These are phyloP conservation scores for Agrochola circellaris DNA, from an alignment of 2,888 invertebrate species.

Conservation along the genomic window DNA sequence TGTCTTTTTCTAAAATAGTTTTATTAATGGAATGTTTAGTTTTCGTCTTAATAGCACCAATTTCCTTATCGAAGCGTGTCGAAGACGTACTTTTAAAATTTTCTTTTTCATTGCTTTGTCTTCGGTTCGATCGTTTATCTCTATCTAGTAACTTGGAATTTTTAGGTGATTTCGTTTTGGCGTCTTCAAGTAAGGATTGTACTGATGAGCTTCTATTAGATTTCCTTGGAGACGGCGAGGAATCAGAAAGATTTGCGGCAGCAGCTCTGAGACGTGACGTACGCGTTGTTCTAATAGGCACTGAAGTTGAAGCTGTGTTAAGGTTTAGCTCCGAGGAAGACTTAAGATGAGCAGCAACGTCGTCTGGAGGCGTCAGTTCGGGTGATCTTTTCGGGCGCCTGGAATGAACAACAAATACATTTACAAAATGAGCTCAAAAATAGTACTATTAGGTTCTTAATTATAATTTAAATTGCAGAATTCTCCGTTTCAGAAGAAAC, in stretches of 20 bases:
- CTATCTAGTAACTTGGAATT: conserved; percentile 85
- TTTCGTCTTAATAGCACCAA: conserved; percentile 90
- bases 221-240: conserved; percentile 79
- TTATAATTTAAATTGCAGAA: not conserved
- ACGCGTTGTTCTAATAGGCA: conserved; percentile 93
- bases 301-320: conserved; percentile 85
- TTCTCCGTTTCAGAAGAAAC: conserved; percentile 23
- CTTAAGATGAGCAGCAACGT: conserved; percentile 81
- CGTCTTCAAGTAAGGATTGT: conserved; percentile 84
- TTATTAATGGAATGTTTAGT: conserved; percentile 89
- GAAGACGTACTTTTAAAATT: conserved; percentile 79
- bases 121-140: conserved; percentile 83
- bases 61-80: conserved; percentile 82
- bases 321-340: conserved; percentile 88
- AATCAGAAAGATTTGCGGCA: conserved; percentile 85
- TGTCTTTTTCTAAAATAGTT: conserved; percentile 88
- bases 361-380: conserved; percentile 80
- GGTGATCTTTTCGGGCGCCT: conserved; percentile 81
- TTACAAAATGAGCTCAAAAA: not conserved
- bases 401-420: conserved; percentile 72
- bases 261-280: conserved; percentile 93
- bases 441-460: not conserved
- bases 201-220: conserved; percentile 86
- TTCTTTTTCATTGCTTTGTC: conserved; percentile 84
- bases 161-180: conserved; percentile 80